Percentiles rank a stretch among this genome's conserved stretches.
phyloP scores from a whole-genome alignment of 2,888 invertebrate species.

The Stratiomys singularior region DNA sequence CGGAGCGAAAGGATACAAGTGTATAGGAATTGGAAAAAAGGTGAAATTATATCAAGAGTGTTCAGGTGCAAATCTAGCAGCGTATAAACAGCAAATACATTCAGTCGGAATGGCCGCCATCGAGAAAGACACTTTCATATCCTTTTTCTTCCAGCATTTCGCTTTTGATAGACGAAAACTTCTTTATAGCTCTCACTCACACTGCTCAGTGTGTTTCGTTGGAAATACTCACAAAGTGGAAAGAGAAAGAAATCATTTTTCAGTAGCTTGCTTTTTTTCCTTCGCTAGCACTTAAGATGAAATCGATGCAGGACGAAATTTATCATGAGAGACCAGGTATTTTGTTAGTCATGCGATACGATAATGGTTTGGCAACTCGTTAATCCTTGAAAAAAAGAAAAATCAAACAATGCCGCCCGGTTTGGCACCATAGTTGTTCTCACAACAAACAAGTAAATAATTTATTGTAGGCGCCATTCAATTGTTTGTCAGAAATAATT shows the following conservation, averaged over 20 bases:
- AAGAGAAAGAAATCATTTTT: not conserved
- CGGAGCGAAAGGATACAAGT: too few species aligned
- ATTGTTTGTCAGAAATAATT: too few species aligned
- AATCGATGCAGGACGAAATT: not conserved
- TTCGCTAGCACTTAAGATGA: not conserved
- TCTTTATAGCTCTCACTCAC: not conserved
- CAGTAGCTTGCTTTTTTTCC: not conserved
- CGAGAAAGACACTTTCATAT: not conserved
- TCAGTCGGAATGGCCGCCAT: not conserved
- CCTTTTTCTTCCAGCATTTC: conserved; percentile 1
- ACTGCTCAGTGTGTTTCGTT: not conserved
- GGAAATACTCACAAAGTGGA: not conserved
- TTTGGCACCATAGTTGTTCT: too few species aligned
- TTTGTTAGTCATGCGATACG: not conserved
- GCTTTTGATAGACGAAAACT: not conserved
- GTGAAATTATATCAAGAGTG: not conserved
- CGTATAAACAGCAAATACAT: conserved; percentile 6
- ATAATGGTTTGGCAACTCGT: too few species aligned
- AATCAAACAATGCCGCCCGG: too few species aligned
- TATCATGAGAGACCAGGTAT: not conserved
- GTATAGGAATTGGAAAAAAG: not conserved
- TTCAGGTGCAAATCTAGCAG: conserved; percentile 9
- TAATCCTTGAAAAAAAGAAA: too few species aligned
- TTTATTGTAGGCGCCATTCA: too few species aligned
- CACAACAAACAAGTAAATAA: too few species aligned